Base-by-base conservation (phyloP, 2,113 vertebrate species). In the Phalacrocorax carbo region DNA sequence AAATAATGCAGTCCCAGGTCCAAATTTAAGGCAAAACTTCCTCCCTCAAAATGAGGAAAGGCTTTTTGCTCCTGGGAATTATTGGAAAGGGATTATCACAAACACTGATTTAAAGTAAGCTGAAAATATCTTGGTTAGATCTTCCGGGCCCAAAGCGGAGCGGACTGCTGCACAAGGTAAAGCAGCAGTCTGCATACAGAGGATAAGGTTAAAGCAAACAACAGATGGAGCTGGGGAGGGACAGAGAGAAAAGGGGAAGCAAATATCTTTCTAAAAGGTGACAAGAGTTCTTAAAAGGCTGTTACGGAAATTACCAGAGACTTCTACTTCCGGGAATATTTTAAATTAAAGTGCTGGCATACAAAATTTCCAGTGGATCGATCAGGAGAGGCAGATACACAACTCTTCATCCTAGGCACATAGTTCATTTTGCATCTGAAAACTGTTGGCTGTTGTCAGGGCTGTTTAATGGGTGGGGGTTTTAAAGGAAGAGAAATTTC, bases 401-500 rank as follows among this genome's bases (percentile, higher is more conserved):
- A 82, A 77, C 77, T 89, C 76, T 85, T 73, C 66, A 93, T 95
- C 94, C 78, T 20, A 82, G 66, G 84, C 87, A 89, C 91, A 93
- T 77, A 70, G 83, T 70, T 92, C 81, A 77, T 91, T 96, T 83
- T 94, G 86, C 78, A 95, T 95, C 84, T 94, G 84, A 90, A 94
- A 95, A 95, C 89, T 87, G 86, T 65, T 96, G 88, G 93, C 86
- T 91, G 17, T 93, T 95, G 83, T 92, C 93, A 91, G 93, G 4
- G 17, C 70, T 94, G 71, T 86, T 94, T 95, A 93, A 95, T 85
- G 58, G 95, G 93, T 36, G 36, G 54, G n/a, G 82, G 18, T 10
- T 26, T 82, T 91, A 96, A 89, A 93, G 84, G 62, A 91, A 91
- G 91, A 93, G 73, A 94, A 96, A 97, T 97, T 91, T 97, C 93